Evolutionary conservation across 2,888 invertebrate genomes (phyloP).

Genomic region (Corbicula japonica): DNA sequence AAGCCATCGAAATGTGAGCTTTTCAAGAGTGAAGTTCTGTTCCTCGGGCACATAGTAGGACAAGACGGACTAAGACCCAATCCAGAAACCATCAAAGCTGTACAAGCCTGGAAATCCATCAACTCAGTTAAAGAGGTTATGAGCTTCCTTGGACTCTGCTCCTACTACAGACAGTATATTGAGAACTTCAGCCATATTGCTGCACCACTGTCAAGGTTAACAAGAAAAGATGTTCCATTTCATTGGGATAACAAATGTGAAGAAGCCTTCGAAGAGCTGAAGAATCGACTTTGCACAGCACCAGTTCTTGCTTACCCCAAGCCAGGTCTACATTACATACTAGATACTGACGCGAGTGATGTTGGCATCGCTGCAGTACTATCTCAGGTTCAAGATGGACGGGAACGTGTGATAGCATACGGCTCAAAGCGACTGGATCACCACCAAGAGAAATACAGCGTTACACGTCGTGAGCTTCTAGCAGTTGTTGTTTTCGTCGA

Average conservation of each 20-base stretch:
- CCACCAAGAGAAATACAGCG: conserved; percentile 45
- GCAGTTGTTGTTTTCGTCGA: conserved; percentile 34
- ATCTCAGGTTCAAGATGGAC: conserved; percentile 35
- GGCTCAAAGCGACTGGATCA: conserved; percentile 10
- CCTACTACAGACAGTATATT: conserved; percentile 44
- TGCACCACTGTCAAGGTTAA: conserved; percentile 44
- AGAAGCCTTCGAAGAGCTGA: conserved; percentile 38
- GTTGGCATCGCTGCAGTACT: conserved; percentile 30
- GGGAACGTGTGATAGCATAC: conserved; percentile 42
- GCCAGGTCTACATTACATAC: conserved; percentile 3
- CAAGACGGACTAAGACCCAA: conserved; percentile 16
- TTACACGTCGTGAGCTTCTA: conserved; percentile 50
- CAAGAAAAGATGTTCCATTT: conserved; percentile 37
- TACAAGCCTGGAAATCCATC: not conserved
- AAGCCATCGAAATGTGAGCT: conserved; percentile 55
- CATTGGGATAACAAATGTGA: conserved; percentile 47
- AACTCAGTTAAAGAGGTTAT: not conserved
- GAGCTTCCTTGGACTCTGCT: conserved; percentile 7
- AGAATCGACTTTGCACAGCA: conserved; percentile 10
- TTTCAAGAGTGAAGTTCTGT: conserved; percentile 24
- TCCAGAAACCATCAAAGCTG: conserved; percentile 11
- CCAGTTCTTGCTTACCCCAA: conserved; percentile 46
- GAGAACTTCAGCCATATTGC: conserved; percentile 52
- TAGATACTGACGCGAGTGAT: conserved; percentile 31
- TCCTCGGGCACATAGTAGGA: no score